phyloP scores from a whole-genome alignment of 2,888 invertebrate genomes.

The Alcis repandata region DNA sequence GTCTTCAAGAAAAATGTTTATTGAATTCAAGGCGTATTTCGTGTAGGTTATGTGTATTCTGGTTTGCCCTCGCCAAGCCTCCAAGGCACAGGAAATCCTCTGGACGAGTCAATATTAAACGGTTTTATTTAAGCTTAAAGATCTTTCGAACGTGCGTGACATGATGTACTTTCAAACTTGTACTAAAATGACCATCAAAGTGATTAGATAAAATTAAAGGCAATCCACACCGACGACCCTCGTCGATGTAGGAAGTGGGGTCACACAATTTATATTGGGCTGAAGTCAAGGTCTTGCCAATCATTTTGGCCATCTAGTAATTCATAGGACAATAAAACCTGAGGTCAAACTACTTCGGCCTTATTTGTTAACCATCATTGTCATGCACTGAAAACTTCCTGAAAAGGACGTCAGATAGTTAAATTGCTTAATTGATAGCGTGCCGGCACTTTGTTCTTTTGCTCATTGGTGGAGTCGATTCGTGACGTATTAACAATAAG shows the following conservation, averaged over 20 bases:
- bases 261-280: constrained; percentile 81
- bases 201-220: constrained; percentile 65
- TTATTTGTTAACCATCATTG: constrained; percentile 59
- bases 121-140: constrained; percentile 13
- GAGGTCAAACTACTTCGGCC: constrained; percentile 70
- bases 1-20: constrained; percentile 29
- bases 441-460: constrained; percentile 24
- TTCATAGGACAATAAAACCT: constrained; percentile 79
- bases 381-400: constrained; percentile 45
- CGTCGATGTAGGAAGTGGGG: constrained; percentile 80
- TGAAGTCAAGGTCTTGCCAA: constrained; percentile 82
- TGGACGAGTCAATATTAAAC: constrained; percentile 40
- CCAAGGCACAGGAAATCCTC: constrained; percentile 46
- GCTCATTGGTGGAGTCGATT: constrained; percentile 25
- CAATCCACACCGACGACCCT: constrained; percentile 77
- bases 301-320: constrained; percentile 80
- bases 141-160: constrained; percentile 39
- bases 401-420: constrained; percentile 37
- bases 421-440: constrained; percentile 35
- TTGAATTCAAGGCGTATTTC: constrained; percentile 18
- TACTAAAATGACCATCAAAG: constrained; percentile 56
- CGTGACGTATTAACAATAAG: constrained; percentile 39
- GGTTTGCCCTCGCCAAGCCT: constrained; percentile 27
- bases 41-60: constrained; percentile 15
- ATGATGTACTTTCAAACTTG: constrained; percentile 33